Evolutionary conservation across 2,888 invertebrate genomes (phyloP), one percentile per base, ranked within the genome.

Genomic region (Galerucella pusilla): DNA sequence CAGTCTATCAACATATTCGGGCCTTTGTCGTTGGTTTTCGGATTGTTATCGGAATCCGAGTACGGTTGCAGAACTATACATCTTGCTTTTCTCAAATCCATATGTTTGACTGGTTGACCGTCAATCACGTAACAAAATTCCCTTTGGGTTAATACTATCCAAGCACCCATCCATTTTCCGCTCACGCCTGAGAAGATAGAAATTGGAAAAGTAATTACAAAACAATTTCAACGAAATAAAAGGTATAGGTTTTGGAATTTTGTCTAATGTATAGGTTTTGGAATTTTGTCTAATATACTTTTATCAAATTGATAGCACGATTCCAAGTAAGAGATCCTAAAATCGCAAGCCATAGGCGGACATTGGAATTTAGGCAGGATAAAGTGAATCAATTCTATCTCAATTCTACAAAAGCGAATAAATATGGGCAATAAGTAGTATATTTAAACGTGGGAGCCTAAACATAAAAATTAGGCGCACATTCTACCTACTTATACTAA

Each of bases 141-240:
- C 16, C 93, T 89, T 68, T 94, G 91, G 73, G 92, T 91, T 49
- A 96, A 88, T 83, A 96, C 90, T 70, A 96, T 83, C 96, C 96
- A 96, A 0, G 94, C 93, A n/a, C 94, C 93, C 52, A 91, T 91
- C 96, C 96, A 95, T 71, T 90, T 89, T 0, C 93, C 92, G 65
- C 92, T 92, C 52, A 94, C 91, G 12, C 93, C 93, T 94, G 85
- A 73, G 85, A 84, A 78, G 12, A 76, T 69, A 68, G 9, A 65
- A 68, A 9, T 16, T 9, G 61, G 20, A 46, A 12, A 20, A 63
- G 28, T 16, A 14, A 42, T 10, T 46, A 65, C 0, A 35, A 16
- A 42, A 45, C 5, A 64, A 64, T 42, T 64, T 64, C 16, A 35
- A 59, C 59, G 59, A 16, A 10, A 11, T 10, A 20, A 69, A 42